These are phyloP conservation scores for Rachycentron canadum DNA, from an alignment of 2,797 vertebrate genomes.

Conservation along the genomic window DNA sequence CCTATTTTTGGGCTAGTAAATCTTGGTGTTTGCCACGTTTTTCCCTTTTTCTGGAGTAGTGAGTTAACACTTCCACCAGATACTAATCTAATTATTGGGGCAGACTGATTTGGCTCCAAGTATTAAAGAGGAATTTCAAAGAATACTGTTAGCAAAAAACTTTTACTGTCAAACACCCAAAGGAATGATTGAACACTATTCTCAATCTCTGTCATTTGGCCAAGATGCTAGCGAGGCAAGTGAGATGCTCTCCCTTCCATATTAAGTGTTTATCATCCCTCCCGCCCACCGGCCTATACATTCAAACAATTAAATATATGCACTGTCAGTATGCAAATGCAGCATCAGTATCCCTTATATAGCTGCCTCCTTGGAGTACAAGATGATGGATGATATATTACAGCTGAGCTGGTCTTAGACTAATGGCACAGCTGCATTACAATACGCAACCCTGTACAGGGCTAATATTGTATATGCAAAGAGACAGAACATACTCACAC, in stretches of 20 bases:
- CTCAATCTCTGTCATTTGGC: conserved; percentile 47
- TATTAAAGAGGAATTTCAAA: conserved; percentile 26
- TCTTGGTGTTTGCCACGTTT: conserved; percentile 37
- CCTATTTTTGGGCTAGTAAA: conserved; percentile 41
- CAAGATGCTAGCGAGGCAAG: conserved; percentile 33
- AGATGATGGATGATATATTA: conserved; percentile 80
- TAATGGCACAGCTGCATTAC: conserved; percentile 79
- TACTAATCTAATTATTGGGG: conserved; percentile 33
- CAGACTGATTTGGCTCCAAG: conserved; percentile 24
- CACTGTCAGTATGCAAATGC: conserved; percentile 72
- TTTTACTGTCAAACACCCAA: conserved; percentile 35
- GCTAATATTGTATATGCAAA: conserved; percentile 72
- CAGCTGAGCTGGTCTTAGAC: conserved; percentile 75
- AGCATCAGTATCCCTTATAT: conserved; percentile 63
- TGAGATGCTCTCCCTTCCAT: conserved; percentile 23
- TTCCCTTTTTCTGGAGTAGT: conserved; percentile 36
- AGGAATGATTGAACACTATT: conserved; percentile 38
- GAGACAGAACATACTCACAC: conserved; percentile 44
- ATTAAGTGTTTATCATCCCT: conserved; percentile 40
- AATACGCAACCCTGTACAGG: conserved; percentile 69
- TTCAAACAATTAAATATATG: conserved; percentile 68
- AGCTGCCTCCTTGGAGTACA: conserved; percentile 71
- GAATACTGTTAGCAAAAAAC: conserved; percentile 32
- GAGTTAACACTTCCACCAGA: conserved; percentile 31
- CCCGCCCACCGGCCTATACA: conserved; percentile 36